Conservation (phyloP, 1,140 invertebrate genomes). For the Meloidogyne chitwoodi region DNA sequence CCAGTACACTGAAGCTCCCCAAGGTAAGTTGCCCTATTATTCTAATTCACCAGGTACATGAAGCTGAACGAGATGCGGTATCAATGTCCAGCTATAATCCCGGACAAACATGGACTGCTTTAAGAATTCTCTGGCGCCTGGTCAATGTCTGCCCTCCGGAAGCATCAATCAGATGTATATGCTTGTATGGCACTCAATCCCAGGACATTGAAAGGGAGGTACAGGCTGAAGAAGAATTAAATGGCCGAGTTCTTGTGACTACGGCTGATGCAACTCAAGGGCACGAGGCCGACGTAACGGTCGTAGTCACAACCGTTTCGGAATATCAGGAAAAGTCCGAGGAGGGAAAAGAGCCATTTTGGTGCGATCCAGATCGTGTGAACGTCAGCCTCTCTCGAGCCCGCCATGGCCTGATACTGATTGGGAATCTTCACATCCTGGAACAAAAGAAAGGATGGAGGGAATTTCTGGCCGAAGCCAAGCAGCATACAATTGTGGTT, state of each 20-base stretch:
- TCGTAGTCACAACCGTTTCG: neutral
- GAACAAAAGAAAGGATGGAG: neutral
- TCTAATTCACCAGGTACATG: neutral
- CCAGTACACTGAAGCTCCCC: neutral
- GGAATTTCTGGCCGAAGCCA: neutral
- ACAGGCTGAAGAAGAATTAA: neutral
- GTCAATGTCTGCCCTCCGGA: neutral
- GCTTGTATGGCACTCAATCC: neutral
- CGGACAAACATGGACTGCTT: neutral
- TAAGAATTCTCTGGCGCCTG: neutral
- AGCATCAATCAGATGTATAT: neutral
- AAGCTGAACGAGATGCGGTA: neutral
- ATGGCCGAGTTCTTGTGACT: no score
- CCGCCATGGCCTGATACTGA: neutral
- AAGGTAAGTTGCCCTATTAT: neutral
- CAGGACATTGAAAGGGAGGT: neutral
- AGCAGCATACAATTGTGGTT: neutral
- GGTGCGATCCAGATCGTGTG: neutral
- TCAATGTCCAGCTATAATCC: neutral
- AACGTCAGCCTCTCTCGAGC: neutral
- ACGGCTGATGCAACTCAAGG: no score
- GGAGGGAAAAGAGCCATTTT: neutral
- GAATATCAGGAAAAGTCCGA: neutral
- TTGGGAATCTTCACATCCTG: neutral
- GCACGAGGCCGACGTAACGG: neutral